Base-by-base conservation (phyloP, 2,113 vertebrate species). In the Oryzias celebensis region DNA sequence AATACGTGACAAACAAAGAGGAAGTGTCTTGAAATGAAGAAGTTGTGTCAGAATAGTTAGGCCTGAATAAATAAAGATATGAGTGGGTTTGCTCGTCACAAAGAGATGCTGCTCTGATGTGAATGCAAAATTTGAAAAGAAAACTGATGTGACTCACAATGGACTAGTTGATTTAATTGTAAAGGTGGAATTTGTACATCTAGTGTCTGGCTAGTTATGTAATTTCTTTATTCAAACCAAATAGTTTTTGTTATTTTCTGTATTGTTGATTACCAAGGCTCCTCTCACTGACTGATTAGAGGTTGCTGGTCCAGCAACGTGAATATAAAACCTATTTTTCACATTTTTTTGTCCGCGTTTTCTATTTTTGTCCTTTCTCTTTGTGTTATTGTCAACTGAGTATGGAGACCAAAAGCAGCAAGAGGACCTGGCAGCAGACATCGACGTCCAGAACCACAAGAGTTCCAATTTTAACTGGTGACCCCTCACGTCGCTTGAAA, bases 21-120 rank as follows among this genome's bases (percentile, higher is more conserved):
- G 87, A 91, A 90, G 63, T 41, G n/a, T 24, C 1, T 58, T 22
- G 56, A 82, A 84, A 86, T 71, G 67, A 85, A 88, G 77, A 88
- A 88, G 78, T 84, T 73, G 75, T 65, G 81, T 85, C 18, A 81
- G 64, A 83, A 46, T 63, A 76, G 65, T 62, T 46, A 31, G 63
- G 7, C 41, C 42, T n/a, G n/a, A 81, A 58, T 70, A 68, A 57
- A 68, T 51, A 62, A 7, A 41, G 4, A 13, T 14, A 45, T 36
- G 46, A 18, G 46, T 26, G 56, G 31, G 4, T 7, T n/a, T 28
- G n/a, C 2, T 0, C 10, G 36, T 18, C 23, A 17, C 17, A 42
- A 6, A 56, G 4, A 12, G 36, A 48, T 22, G 4, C 17, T 3
- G 8, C 4, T 49, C 48, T 46, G 44, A 4, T 0, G 10, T 28